A percentile compares a stretch with the other conserved stretches of the same genome.
Evolutionary conservation across 2,113 vertebrate genomes (phyloP).

Genomic region (Odocoileus virginianus): DNA sequence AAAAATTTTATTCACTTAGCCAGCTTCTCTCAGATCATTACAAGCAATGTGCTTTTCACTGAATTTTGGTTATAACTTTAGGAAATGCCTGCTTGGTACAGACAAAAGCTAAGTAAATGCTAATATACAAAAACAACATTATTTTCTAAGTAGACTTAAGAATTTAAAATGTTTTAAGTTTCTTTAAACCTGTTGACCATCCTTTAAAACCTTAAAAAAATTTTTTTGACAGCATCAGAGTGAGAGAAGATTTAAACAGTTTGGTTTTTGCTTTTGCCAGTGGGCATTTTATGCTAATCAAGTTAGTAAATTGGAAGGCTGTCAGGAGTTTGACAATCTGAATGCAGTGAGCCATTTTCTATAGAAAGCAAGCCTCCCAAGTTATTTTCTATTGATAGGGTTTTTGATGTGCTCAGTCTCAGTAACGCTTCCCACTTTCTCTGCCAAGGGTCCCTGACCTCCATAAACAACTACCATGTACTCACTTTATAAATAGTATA

Average conservation of each 20-base stretch:
- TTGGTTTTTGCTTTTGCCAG: background rate
- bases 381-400: background rate
- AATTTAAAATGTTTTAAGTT: conserved; percentile 2
- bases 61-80: conserved; percentile 28
- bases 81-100: background rate
- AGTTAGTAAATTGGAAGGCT: background rate
- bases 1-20: background rate
- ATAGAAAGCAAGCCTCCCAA: background rate
- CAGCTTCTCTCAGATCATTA: background rate
- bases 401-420: background rate
- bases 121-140: conserved; percentile 10
- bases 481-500: background rate
- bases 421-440: background rate
- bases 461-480: background rate
- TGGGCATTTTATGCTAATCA: conserved; percentile 30
- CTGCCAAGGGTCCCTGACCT: background rate
- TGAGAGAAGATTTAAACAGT: conserved; percentile 25
- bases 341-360: background rate
- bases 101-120: conserved; percentile 3
- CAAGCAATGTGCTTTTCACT: background rate
- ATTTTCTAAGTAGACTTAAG: background rate
- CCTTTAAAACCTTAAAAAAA: background rate
- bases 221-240: background rate
- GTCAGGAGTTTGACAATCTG: background rate
- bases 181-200: background rate